phyloP scores from a whole-genome alignment of 2,888 invertebrate species.

The Lithosia quadra region DNA sequence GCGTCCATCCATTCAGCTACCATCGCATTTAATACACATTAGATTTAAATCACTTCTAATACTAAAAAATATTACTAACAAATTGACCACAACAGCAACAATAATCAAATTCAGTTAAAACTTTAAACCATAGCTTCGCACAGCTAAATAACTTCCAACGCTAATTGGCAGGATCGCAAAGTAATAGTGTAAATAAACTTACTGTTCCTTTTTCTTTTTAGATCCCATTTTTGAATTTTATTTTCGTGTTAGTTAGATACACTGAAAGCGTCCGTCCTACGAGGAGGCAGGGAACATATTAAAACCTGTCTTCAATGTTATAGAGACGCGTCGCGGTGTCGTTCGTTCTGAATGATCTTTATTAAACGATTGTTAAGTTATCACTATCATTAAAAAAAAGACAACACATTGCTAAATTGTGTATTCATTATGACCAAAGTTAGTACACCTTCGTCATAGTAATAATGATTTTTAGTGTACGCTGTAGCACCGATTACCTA shows the following conservation, averaged over 20 bases:
- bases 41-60: not conserved
- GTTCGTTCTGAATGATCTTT: conserved; percentile 17
- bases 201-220: conserved; percentile 51
- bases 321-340: conserved; percentile 10
- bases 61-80: not conserved
- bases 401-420: not conserved
- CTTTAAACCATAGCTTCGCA: not conserved
- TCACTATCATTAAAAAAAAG: conserved; percentile 5
- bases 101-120: not conserved
- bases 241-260: not conserved
- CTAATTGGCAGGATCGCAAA: conserved; percentile 32
- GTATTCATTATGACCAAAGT: not conserved
- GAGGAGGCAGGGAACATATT: conserved; percentile 13
- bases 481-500: no score
- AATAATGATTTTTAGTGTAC: not conserved
- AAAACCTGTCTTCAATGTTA: conserved; percentile 12
- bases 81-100: not conserved
- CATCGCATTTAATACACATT: no score
- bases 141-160: not conserved
- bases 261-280: conserved; percentile 15
- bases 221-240: conserved; percentile 37
- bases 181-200: conserved; percentile 33
- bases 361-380: conserved; percentile 17
- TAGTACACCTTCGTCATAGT: not conserved
- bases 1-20: no score